These are phyloP conservation scores for Hydrozoanthus gracilis DNA, from an alignment of 92 coral and sea anemone genomes.

Conservation along the genomic window DNA sequence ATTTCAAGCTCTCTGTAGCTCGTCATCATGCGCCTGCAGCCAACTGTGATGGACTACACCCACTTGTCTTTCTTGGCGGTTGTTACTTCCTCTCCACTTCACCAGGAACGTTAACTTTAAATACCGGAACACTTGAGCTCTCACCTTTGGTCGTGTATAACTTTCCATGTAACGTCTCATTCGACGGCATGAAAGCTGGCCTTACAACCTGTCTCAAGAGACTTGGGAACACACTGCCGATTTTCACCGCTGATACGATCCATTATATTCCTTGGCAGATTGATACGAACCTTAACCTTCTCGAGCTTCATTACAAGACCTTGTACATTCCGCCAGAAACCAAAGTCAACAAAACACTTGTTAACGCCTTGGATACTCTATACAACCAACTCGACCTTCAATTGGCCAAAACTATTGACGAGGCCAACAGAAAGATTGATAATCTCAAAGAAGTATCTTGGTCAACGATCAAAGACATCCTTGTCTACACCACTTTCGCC, in stretches of 20 bases:
- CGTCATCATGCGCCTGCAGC: conserved; percentile 45
- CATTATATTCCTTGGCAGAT: conserved; percentile 41
- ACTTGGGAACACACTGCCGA: conserved; percentile 29
- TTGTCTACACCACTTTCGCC: too few relatives aligned
- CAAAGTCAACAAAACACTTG: conserved; percentile 15
- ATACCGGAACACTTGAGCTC: conserved; percentile 29
- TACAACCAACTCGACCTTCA: too few relatives aligned
- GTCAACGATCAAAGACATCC: too few relatives aligned
- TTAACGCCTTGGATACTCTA: not conserved
- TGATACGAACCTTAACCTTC: not conserved
- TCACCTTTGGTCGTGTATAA: conserved; percentile 51
- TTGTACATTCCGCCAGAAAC: conserved; percentile 12
- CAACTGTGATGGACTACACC: conserved; percentile 33
- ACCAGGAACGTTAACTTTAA: conserved; percentile 20
- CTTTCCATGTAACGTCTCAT: conserved; percentile 55
- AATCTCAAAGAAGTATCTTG: too few relatives aligned
- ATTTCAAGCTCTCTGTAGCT: conserved; percentile 22
- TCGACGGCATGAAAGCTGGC: conserved; percentile 36
- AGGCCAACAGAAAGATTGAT: too few relatives aligned
- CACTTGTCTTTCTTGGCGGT: conserved; percentile 54
- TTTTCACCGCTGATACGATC: conserved; percentile 11
- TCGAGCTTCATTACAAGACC: not conserved
- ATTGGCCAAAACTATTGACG: too few relatives aligned
- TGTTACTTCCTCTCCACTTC: conserved; percentile 50
- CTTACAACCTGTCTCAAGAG: conserved; percentile 28